These are phyloP conservation scores for Phania funesta DNA, from an alignment of 2,888 invertebrate species.

Conservation along the genomic window DNA sequence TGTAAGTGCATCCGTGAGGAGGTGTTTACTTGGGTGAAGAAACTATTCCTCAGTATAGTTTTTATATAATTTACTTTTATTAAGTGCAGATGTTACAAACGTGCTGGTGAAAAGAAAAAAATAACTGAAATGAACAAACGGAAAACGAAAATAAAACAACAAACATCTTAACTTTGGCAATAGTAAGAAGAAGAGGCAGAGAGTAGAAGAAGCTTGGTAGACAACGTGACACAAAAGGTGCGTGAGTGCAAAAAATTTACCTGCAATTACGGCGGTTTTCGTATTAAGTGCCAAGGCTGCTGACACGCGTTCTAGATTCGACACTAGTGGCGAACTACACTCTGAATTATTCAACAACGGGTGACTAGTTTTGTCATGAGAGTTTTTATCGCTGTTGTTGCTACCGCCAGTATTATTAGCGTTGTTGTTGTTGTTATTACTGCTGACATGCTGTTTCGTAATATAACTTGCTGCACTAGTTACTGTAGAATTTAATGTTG, in stretches of 20 bases:
- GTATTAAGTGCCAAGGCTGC: constrained; percentile 59
- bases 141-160: constrained; percentile 17
- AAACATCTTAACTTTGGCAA: constrained; percentile 26
- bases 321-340: constrained; percentile 51
- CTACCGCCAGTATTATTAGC: not conserved
- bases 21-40: not conserved
- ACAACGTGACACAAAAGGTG: constrained; percentile 38
- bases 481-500: not conserved
- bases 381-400: constrained; percentile 57
- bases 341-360: constrained; percentile 71
- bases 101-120: constrained; percentile 41
- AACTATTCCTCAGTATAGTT: not conserved
- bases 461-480: constrained; percentile 18
- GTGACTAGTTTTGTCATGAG: constrained; percentile 69
- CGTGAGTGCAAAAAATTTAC: constrained; percentile 68
- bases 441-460: not conserved
- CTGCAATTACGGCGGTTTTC: constrained; percentile 67
- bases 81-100: constrained; percentile 53
- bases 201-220: not conserved
- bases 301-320: constrained; percentile 61
- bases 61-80: not conserved
- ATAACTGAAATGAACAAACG: constrained; percentile 14
- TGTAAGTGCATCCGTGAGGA: not conserved
- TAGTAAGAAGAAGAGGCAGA: constrained; percentile 17
- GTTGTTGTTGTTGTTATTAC: constrained; percentile 51